Conservation (phyloP, 2,888 invertebrate species). For the Morpho deidamia region DNA sequence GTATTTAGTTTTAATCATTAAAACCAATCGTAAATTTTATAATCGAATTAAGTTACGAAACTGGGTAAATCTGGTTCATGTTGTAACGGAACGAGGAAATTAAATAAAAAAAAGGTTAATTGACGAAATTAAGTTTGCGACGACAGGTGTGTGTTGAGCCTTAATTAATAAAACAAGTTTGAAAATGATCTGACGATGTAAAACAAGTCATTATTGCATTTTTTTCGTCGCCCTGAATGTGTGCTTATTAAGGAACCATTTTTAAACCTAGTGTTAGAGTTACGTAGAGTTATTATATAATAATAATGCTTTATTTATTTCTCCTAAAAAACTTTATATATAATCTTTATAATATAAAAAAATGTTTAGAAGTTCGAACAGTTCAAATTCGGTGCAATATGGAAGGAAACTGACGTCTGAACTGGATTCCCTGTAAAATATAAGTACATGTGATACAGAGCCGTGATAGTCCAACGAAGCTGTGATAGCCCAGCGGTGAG, state of each 20-base stretch:
- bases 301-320: too few species aligned
- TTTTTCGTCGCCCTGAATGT: background rate
- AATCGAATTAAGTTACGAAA: constrained; percentile 15
- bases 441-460: too few species aligned
- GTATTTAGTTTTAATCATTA: constrained; percentile 4
- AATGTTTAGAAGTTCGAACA: too few species aligned
- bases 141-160: constrained; percentile 14
- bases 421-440: too few species aligned
- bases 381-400: too few species aligned
- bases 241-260: constrained; percentile 1
- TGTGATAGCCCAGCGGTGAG: too few species aligned
- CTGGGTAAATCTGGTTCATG: constrained; percentile 5
- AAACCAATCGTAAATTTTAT: constrained; percentile 2
- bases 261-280: background rate
- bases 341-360: too few species aligned
- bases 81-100: constrained; percentile 13
- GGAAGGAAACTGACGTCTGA: too few species aligned
- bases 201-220: constrained; percentile 18
- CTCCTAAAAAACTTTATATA: too few species aligned
- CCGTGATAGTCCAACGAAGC: too few species aligned
- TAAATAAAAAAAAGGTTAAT: constrained; percentile 18
- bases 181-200: constrained; percentile 12
- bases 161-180: constrained; percentile 19
- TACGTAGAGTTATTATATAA: too few species aligned
- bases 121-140: constrained; percentile 22